Conservation (phyloP, 2,797 vertebrate genomes). For the Mastacembelus armatus region DNA sequence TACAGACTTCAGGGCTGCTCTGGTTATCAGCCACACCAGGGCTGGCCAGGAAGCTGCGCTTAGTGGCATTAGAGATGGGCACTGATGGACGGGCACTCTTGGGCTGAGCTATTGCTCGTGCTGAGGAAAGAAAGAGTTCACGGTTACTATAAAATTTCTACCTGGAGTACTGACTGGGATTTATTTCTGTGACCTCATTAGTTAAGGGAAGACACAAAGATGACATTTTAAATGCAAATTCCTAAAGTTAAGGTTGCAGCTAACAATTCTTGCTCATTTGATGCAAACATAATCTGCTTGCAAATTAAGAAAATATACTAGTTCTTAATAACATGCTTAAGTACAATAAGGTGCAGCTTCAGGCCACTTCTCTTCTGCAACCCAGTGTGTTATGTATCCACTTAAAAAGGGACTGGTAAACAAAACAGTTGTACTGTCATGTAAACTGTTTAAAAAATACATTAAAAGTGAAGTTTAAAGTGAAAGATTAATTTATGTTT, state of each 20-base stretch:
- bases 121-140: constrained; percentile 77
- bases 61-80: constrained; percentile 97
- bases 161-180: too few species aligned
- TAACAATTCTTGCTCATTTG: background rate
- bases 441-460: too few species aligned
- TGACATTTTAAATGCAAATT: background rate
- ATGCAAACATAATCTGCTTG: background rate
- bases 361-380: too few species aligned
- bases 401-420: too few species aligned
- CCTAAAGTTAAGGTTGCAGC: background rate
- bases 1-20: constrained; percentile 86
- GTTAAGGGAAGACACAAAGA: background rate
- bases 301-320: too few species aligned
- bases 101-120: constrained; percentile 88
- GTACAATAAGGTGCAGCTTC: too few species aligned
- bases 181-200: background rate
- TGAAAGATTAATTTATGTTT: too few species aligned
- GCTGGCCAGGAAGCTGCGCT: constrained; percentile 92
- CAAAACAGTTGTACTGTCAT: too few species aligned
- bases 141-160: too few species aligned
- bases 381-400: too few species aligned
- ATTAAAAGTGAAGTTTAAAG: too few species aligned
- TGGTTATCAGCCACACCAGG: constrained; percentile 84
- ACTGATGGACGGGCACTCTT: constrained; percentile 91
- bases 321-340: too few species aligned